Evolutionary conservation across 2,113 vertebrate genomes (phyloP).

Genomic region (Tachysurus fulvidraco): DNA sequence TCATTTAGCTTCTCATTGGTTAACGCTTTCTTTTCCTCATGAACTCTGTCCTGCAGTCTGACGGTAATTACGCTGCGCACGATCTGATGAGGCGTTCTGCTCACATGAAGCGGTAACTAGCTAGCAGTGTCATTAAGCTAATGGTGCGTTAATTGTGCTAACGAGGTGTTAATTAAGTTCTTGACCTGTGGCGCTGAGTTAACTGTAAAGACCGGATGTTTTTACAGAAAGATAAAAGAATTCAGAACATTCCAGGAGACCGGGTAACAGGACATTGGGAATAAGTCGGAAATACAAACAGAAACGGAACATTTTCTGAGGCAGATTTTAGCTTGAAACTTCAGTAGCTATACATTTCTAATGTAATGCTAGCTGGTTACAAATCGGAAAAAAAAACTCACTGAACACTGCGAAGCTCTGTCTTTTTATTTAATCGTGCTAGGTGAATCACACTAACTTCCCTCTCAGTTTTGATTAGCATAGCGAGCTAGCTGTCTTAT

Average conservation of each 20-base stretch:
- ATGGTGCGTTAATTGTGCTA: neutral
- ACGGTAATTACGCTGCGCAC: neutral
- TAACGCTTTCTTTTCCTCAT: neutral
- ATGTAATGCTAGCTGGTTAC: neutral
- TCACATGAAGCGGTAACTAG: neutral
- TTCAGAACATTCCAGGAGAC: neutral
- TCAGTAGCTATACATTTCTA: too few relatives aligned
- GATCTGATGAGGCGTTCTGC: neutral
- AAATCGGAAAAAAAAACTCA: neutral
- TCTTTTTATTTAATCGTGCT: neutral
- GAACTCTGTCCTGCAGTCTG: neutral
- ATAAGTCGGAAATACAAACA: neutral
- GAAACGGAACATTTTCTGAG: neutral
- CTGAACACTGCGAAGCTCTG: neutral
- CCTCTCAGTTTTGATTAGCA: neutral
- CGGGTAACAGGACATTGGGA: neutral
- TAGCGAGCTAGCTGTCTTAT: neutral
- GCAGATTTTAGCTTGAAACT: neutral
- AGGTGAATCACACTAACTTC: neutral
- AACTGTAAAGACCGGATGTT: neutral
- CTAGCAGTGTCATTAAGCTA: neutral
- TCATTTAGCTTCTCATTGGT: neutral
- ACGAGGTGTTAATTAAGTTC: neutral
- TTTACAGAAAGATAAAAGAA: neutral
- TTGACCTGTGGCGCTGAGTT: neutral